Percentiles rank a stretch among this genome's conserved stretches.
Conservation (phyloP, 2,113 vertebrate species). For the Nothoprocta pentlandii region DNA sequence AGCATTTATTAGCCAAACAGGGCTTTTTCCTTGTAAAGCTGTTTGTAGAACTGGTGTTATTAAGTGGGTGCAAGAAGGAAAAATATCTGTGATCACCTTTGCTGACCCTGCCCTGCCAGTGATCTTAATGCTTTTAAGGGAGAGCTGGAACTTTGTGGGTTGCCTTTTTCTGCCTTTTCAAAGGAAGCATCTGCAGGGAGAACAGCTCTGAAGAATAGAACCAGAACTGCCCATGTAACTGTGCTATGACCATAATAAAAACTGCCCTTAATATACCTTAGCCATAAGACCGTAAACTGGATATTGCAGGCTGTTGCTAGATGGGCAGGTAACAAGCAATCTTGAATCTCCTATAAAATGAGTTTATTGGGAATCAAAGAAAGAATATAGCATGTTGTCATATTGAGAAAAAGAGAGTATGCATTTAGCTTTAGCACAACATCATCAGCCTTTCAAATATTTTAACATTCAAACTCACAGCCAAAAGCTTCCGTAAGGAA, state of each 20-base stretch:
- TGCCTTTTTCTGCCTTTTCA: not conserved
- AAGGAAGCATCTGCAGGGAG: not conserved
- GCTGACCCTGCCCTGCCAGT: not conserved
- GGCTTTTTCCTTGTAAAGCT: not conserved
- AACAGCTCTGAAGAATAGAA: not conserved
- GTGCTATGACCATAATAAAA: not conserved
- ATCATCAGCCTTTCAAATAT: not conserved
- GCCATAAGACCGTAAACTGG: not conserved
- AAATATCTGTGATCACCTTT: not conserved
- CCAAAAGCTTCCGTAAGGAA: not conserved
- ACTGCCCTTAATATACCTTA: accelerated
- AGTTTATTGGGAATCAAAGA: not conserved
- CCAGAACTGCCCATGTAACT: not conserved
- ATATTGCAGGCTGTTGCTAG: not conserved
- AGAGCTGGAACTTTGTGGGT: not conserved
- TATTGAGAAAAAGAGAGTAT: not conserved
- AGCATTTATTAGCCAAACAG: not conserved
- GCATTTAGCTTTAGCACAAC: not conserved
- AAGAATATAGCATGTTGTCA: not conserved
- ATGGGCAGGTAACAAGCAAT: not conserved
- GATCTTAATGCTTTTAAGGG: not conserved
- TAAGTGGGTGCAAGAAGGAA: not conserved
- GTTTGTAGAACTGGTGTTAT: not conserved
- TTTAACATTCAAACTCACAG: not conserved
- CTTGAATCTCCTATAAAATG: not conserved